Percentiles rank a stretch among this genome's conserved stretches.
phyloP scores from a whole-genome alignment of 35 echinoderm and acorn worm species.

The Nesometra sesokonis region DNA sequence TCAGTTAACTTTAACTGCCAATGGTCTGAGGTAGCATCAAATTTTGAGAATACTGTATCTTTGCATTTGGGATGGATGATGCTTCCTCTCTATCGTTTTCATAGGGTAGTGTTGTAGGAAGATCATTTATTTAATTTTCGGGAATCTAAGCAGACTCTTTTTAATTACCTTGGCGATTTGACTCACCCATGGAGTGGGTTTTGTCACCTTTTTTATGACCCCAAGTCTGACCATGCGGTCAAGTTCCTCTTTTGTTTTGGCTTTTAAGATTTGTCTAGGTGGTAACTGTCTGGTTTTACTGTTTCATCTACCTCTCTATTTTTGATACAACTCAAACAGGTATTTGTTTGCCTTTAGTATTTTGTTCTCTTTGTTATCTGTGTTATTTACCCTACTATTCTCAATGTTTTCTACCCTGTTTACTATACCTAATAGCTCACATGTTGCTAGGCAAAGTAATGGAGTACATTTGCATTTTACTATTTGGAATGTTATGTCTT shows the following conservation, averaged over 20 bases:
- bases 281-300: neutral
- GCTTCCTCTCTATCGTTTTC: constrained; percentile 21
- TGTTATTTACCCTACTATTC: neutral
- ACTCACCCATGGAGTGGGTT: constrained; percentile 29
- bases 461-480: neutral
- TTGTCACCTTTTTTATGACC: constrained; percentile 4
- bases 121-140: constrained; percentile 19
- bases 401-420: neutral
- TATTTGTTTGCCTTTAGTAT: neutral
- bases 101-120: constrained; percentile 5
- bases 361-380: neutral
- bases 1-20: constrained; percentile 1
- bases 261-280: constrained; percentile 9
- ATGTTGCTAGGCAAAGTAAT: neutral
- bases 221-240: constrained; percentile 5
- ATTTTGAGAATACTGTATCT: constrained; percentile 21
- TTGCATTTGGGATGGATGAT: constrained; percentile 12
- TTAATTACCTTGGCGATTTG: constrained; percentile 12
- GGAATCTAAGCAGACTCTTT: constrained; percentile 28
- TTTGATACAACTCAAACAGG: no score
- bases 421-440: neutral
- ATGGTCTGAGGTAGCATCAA: neutral
- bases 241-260: constrained; percentile 12
- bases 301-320: neutral
- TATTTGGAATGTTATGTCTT: neutral